These are phyloP conservation scores for Litocranius walleri DNA, from an alignment of 2,113 vertebrate genomes.

Conservation along the genomic window DNA sequence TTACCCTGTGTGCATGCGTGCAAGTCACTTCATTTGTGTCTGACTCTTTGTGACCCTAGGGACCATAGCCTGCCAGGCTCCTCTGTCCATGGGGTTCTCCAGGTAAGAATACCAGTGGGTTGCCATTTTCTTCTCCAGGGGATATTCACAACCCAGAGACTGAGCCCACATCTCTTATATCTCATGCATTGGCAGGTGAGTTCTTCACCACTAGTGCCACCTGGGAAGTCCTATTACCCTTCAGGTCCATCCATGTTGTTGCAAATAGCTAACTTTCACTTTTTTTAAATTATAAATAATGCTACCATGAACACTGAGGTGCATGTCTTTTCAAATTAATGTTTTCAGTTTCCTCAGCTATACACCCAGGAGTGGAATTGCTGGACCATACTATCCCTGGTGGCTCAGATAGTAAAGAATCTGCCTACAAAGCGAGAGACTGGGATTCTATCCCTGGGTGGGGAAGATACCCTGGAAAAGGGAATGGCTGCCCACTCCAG, in stretches of 20 bases:
- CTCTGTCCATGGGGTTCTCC: not conserved
- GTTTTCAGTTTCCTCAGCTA: not conserved
- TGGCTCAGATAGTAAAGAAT: not conserved
- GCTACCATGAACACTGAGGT: not conserved
- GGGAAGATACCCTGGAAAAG: not conserved
- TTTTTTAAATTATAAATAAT: not conserved
- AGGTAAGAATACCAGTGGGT: not conserved
- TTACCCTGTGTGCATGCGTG: not conserved
- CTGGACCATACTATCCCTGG: not conserved
- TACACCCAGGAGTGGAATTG: not conserved
- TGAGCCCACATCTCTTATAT: not conserved
- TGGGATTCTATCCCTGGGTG: not conserved
- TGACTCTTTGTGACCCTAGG: not conserved
- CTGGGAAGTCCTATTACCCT: not conserved
- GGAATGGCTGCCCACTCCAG: not conserved
- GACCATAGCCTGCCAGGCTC: not conserved
- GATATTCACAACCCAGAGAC: accelerated
- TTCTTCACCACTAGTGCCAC: not conserved
- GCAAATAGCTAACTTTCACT: not conserved
- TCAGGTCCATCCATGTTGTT: not conserved
- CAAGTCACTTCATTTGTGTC: not conserved
- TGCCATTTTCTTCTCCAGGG: not conserved
- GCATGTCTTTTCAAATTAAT: not conserved
- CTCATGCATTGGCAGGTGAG: not conserved
- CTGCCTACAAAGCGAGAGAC: not conserved